Percentiles rank a stretch among this genome's conserved stretches.
Evolutionary conservation across 1,140 invertebrate species (phyloP).

Genomic region (Bombus breviceps): DNA sequence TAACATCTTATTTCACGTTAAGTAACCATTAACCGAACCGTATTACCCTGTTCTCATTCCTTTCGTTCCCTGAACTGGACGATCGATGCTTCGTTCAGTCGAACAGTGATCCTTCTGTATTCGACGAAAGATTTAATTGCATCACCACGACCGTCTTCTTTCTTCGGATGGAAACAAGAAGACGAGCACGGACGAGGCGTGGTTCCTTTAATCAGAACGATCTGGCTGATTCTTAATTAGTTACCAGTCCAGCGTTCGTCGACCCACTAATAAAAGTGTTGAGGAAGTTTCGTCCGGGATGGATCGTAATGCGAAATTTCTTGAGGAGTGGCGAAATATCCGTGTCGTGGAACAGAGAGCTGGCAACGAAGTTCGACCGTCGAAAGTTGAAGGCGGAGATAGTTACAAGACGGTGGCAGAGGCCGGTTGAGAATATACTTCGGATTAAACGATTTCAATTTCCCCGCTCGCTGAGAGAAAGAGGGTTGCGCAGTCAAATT

Average conservation of each 20-base stretch:
- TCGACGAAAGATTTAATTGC: constrained; percentile 26
- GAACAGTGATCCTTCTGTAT: not conserved
- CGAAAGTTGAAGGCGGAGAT: constrained; percentile 34
- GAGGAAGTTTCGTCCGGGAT: constrained; percentile 2
- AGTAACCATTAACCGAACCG: too few relatives aligned
- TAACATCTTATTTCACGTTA: not conserved
- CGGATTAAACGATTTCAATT: constrained; percentile 54
- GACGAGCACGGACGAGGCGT: not conserved
- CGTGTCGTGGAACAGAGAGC: not conserved
- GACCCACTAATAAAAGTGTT: constrained; percentile 31
- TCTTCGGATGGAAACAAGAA: not conserved
- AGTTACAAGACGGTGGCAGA: constrained; percentile 27
- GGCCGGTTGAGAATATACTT: constrained; percentile 44
- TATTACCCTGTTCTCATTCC: not conserved
- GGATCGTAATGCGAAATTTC: constrained; percentile 20
- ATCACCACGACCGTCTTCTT: not conserved
- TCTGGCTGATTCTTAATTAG: constrained; percentile 42
- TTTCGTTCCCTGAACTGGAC: not conserved
- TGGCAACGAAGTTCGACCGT: constrained; percentile 8
- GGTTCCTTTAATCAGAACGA: constrained; percentile 37
- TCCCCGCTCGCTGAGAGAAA: not conserved
- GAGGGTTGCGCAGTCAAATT: constrained; percentile 21
- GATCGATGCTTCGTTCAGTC: not conserved
- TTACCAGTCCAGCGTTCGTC: not conserved
- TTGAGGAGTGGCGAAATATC: not conserved